These are phyloP conservation scores for Geotrypetes seraphini DNA, from an alignment of 2,797 vertebrate genomes.

Conservation along the genomic window DNA sequence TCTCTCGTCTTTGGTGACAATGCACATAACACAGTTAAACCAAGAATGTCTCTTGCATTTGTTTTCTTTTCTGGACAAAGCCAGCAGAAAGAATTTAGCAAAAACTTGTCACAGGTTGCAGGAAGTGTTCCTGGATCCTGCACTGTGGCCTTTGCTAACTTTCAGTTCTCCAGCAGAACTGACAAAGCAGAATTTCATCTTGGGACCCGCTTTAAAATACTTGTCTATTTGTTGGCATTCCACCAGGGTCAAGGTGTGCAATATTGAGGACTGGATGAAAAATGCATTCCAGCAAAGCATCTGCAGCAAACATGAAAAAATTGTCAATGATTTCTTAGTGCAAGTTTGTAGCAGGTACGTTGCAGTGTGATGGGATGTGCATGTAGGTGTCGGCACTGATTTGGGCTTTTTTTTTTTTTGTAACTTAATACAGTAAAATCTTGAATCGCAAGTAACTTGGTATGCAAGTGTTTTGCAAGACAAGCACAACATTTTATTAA, in stretches of 20 bases:
- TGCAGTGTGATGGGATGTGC: slow-evolving; percentile 1
- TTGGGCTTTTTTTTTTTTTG: too few relatives aligned
- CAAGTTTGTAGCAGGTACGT: slow-evolving; percentile 62
- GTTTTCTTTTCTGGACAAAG: slow-evolving; percentile 88
- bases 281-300: slow-evolving; percentile 77
- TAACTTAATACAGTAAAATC: too few relatives aligned
- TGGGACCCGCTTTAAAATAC: slow-evolving; percentile 69
- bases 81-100: slow-evolving; percentile 68
- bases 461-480: too few relatives aligned
- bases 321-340: slow-evolving; percentile 74
- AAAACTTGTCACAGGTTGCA: slow-evolving; percentile 63
- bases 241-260: slow-evolving; percentile 84
- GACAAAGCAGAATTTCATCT: slow-evolving; percentile 71
- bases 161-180: slow-evolving; percentile 76
- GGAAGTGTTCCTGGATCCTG: slow-evolving; percentile 71
- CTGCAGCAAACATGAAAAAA: slow-evolving; percentile 70
- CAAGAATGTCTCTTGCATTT: slow-evolving; percentile 81
- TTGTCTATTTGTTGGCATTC: slow-evolving; percentile 84
- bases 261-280: slow-evolving; percentile 89
- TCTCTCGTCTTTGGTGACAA: slow-evolving; percentile 18
- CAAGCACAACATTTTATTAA: too few relatives aligned
- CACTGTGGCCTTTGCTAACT: slow-evolving; percentile 70
- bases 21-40: slow-evolving; percentile 80
- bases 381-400: too few relatives aligned
- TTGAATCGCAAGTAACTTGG: too few relatives aligned